phyloP scores from a whole-genome alignment of 2,113 vertebrate genomes.

The Acinonyx jubatus region DNA sequence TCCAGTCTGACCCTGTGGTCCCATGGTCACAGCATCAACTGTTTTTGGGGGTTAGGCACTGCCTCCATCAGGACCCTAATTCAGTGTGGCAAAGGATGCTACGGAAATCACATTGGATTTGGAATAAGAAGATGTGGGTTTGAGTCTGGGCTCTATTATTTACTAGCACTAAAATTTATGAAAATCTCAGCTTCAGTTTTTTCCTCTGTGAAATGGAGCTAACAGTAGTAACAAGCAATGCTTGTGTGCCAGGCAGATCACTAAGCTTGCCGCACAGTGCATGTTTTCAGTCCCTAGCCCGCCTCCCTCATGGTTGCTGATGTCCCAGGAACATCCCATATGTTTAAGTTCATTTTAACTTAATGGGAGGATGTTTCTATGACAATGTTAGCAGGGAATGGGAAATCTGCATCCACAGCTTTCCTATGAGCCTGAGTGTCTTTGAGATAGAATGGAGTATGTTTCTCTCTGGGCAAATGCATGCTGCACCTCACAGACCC shows the following conservation, averaged over 20 bases:
- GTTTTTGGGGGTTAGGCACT: background rate
- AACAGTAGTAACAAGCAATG: background rate
- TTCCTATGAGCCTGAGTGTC: background rate
- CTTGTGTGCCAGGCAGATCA: background rate
- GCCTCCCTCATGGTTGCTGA: background rate
- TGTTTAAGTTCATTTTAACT: background rate
- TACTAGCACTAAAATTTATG: background rate
- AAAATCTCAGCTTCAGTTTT: slow-evolving; percentile 15
- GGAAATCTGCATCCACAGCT: background rate
- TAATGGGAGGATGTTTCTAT: background rate
- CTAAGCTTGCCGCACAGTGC: background rate
- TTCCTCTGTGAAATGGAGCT: background rate
- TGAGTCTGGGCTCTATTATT: background rate
- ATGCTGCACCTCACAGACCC: background rate
- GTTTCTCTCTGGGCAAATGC: background rate
- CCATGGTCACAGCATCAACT: background rate
- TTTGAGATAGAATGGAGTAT: background rate
- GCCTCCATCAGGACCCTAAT: background rate
- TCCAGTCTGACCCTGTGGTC: background rate
- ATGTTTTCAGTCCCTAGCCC: background rate
- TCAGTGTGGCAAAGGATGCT: background rate
- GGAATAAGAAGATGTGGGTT: background rate
- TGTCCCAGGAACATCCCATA: background rate
- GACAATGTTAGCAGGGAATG: background rate
- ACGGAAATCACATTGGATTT: background rate